Conservation (phyloP, 2,113 vertebrate genomes). For the Tupaia chinensis region DNA sequence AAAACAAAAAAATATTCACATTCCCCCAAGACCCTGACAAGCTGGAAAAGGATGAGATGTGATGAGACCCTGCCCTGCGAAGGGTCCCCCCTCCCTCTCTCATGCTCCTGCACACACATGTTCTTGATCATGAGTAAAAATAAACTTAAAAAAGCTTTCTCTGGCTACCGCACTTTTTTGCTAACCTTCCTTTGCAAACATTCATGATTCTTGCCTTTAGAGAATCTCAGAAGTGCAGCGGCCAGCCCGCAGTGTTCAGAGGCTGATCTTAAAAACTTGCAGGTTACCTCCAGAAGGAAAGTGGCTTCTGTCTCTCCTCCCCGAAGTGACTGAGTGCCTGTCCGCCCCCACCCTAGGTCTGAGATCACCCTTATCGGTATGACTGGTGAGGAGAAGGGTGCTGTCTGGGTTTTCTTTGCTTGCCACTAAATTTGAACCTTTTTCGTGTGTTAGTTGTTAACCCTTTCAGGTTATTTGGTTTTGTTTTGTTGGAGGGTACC, state of each 20-base stretch:
- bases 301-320: not conserved
- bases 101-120: no score
- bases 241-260: not conserved
- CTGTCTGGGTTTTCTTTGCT: not conserved
- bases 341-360: not conserved
- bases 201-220: not conserved
- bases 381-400: not conserved
- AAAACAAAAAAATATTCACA: no score
- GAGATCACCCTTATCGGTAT: not conserved
- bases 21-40: no score
- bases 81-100: no score
- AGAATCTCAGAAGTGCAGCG: not conserved
- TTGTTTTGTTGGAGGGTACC: not conserved
- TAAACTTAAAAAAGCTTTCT: not conserved
- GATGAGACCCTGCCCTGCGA: no score
- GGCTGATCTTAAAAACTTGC: not conserved
- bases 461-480: not conserved
- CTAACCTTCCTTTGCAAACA: slow-evolving; percentile 13
- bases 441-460: not conserved
- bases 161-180: not conserved
- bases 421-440: not conserved
- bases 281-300: not conserved
- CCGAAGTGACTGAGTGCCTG: not conserved
- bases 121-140: no score
- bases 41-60: no score